Conservation (phyloP, 2,797 vertebrate species). For the Pseudocheirus occidentalis region DNA sequence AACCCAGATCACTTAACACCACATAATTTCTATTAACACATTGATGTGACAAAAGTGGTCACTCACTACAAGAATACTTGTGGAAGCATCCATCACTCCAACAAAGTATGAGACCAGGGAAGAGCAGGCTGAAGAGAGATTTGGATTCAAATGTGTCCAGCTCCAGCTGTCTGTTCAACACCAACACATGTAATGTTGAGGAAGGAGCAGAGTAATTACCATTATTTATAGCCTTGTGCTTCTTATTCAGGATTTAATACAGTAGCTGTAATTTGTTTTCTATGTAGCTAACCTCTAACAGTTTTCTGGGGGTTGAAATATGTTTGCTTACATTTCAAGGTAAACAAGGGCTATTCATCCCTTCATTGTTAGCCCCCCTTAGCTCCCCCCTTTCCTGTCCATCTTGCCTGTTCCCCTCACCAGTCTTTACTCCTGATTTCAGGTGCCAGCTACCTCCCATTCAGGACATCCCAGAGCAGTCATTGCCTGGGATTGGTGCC, state of each 20-base stretch:
- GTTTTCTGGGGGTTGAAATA: background rate
- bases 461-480: conserved; percentile 69
- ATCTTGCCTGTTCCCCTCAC: accelerated
- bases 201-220: conserved; percentile 14
- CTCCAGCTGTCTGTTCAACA: background rate
- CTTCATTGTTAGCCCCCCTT: background rate
- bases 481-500: conserved; percentile 74
- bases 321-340: conserved; percentile 34
- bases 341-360: background rate
- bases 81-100: conserved; percentile 14
- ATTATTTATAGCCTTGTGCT: conserved; percentile 35
- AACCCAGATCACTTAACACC: background rate
- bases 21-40: background rate
- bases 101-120: conserved; percentile 12
- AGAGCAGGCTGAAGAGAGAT: conserved; percentile 31
- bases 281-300: conserved; percentile 45
- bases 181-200: background rate
- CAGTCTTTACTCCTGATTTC: conserved; percentile 51
- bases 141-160: conserved; percentile 36
- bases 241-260: conserved; percentile 53
- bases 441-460: conserved; percentile 67
- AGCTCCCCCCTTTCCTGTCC: background rate
- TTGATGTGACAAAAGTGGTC: background rate
- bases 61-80: background rate
- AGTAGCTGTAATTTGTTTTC: conserved; percentile 70